Conservation (phyloP, 2,113 vertebrate genomes). For the Centrocercus urophasianus region DNA sequence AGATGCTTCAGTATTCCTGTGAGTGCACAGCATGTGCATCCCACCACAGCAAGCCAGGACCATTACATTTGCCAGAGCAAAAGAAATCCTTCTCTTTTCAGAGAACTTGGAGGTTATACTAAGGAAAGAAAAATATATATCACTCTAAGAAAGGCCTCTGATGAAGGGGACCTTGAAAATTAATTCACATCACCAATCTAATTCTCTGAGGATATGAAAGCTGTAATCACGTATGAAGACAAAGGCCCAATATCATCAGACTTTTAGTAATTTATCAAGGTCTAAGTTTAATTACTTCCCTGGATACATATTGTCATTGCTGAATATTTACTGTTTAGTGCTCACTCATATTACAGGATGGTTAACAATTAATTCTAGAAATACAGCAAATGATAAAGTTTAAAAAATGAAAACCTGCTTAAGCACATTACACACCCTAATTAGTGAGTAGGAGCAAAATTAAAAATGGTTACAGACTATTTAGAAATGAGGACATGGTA, state of each 20-base stretch:
- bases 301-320: neutral
- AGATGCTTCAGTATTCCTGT: neutral
- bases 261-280: neutral
- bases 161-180: neutral
- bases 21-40: rapidly evolving
- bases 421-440: neutral
- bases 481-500: neutral
- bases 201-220: neutral
- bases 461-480: neutral
- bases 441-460: neutral
- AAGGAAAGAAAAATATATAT: neutral
- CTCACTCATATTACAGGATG: neutral
- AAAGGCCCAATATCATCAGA: neutral
- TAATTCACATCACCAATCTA: neutral
- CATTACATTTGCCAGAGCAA: neutral
- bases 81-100: neutral
- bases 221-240: neutral
- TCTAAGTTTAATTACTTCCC: neutral
- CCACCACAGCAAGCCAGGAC: neutral
- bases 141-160: neutral
- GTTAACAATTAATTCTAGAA: neutral
- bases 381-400: neutral
- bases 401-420: neutral
- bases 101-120: neutral
- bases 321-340: neutral